Evolutionary conservation across 30 jellyfish, hydroid and myxozoan genomes (phyloP), one percentile per base, ranked within the genome.

Genomic region (Chironex yamaguchii): DNA sequence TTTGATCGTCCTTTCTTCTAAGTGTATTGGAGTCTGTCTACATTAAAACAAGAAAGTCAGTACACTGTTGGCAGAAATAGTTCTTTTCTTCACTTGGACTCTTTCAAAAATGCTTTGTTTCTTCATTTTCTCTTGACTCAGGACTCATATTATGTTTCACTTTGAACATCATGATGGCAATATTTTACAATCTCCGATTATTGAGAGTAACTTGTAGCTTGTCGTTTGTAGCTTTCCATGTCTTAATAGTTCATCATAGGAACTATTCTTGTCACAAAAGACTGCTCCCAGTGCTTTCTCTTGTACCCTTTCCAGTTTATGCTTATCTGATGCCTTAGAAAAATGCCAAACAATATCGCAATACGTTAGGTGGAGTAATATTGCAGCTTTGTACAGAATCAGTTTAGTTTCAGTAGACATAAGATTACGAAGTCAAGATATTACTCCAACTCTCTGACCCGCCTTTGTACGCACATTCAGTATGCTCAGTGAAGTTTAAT

Each of bases 311-410:
- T 64, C 77, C 2, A 64, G 77, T 50, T 64, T 2, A 64, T 50
- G 77, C 14, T 54, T 54, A 54, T 54, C 72, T 54, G 72, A 54
- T 54, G 72, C 72, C 25, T 64, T 21, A 32, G 32, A 67, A 9
- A 29, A 67, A n/a, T 26, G 66, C 82, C 82, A 67, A 29, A 75
- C 78, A 49, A 22, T 49, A 48, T 51, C 79, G 49, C 83, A 69
- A 69, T 69, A 69, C 29, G 83, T 69, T 69, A 69, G 83, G 83
- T 69, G 83, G 34, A 67, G 86, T 36, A 73, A 48, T 23, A 73
- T 73, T 3, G 86, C 88, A 32, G 78, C 53, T 51, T 75, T 75
- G 78, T 75, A 75, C 88, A 49, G 33, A 27, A 75, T 17, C 62
- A 75, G 34, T 34, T 75, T 75, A 4, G 88, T 51, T 50, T 75